These are phyloP conservation scores for Loriculus beryllinus DNA, from an alignment of 2,797 vertebrate genomes.

Conservation along the genomic window DNA sequence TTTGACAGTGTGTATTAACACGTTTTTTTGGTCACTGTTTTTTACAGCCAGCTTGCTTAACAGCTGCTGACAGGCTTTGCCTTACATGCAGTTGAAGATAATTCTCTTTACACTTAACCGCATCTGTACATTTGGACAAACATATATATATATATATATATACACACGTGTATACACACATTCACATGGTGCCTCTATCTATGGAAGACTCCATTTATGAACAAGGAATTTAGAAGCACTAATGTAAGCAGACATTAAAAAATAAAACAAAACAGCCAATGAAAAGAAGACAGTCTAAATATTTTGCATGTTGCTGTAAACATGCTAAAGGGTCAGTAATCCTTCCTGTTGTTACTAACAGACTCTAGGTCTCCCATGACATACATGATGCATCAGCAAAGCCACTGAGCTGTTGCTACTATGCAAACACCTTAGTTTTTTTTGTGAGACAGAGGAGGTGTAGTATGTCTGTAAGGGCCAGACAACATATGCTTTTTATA, in stretches of 20 bases:
- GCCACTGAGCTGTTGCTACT: neutral
- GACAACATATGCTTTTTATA: neutral
- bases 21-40: conserved; percentile 29
- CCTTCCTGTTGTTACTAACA: neutral
- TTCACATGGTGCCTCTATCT: neutral
- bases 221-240: neutral
- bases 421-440: neutral
- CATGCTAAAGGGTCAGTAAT: neutral
- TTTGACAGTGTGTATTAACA: neutral
- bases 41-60: conserved; percentile 33
- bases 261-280: neutral
- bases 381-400: neutral
- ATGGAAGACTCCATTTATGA: neutral
- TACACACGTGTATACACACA: neutral
- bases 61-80: conserved; percentile 38
- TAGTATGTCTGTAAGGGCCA: neutral
- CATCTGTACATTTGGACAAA: neutral
- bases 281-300: neutral
- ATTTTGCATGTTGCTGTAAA: neutral
- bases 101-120: neutral
- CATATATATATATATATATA: neutral
- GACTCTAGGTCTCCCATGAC: neutral
- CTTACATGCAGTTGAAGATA: neutral
- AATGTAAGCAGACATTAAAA: neutral
- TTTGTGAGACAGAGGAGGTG: neutral